Evolutionary conservation across 2,888 invertebrate genomes (phyloP).

Genomic region (Prosopocoilus inquinatus): DNA sequence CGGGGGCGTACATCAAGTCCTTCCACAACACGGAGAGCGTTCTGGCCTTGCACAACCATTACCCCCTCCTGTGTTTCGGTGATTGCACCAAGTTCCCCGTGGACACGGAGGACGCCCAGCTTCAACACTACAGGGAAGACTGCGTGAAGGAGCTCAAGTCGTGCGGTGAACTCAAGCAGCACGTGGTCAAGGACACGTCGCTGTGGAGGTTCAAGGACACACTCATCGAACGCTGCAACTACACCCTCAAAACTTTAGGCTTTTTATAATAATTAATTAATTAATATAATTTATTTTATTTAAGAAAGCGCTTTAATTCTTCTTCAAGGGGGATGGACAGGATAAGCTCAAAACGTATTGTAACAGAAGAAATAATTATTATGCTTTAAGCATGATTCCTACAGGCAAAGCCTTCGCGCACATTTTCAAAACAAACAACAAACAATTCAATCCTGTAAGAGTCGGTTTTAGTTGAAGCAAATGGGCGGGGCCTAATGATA

Average conservation of each 20-base stretch:
- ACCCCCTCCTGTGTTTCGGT: constrained; percentile 69
- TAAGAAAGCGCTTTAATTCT: too few species aligned
- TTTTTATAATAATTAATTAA: constrained; percentile 54
- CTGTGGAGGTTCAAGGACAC: constrained; percentile 85
- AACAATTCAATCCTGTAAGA: too few species aligned
- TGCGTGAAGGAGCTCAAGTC: constrained; percentile 79
- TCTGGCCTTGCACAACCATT: constrained; percentile 83
- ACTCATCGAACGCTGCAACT: constrained; percentile 67
- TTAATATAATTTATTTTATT: too few species aligned
- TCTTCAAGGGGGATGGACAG: too few species aligned
- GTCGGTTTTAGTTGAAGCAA: too few species aligned
- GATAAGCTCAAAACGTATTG: too few species aligned
- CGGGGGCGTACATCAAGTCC: constrained; percentile 85
- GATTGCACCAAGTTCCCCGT: constrained; percentile 77
- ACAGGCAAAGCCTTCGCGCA: too few species aligned
- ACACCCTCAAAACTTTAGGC: constrained; percentile 68
- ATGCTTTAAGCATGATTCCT: too few species aligned
- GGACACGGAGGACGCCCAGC: constrained; percentile 72
- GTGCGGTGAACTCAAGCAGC: constrained; percentile 78
- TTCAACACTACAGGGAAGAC: constrained; percentile 88
- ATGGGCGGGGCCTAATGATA: too few species aligned
- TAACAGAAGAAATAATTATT: too few species aligned
- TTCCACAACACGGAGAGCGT: constrained; percentile 85
- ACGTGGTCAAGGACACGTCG: constrained; percentile 78
- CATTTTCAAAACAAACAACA: too few species aligned